A percentile compares a stretch with the other conserved stretches of the same genome.
Conservation (phyloP, 2,888 invertebrate species). For the Acholoe squamosa region DNA sequence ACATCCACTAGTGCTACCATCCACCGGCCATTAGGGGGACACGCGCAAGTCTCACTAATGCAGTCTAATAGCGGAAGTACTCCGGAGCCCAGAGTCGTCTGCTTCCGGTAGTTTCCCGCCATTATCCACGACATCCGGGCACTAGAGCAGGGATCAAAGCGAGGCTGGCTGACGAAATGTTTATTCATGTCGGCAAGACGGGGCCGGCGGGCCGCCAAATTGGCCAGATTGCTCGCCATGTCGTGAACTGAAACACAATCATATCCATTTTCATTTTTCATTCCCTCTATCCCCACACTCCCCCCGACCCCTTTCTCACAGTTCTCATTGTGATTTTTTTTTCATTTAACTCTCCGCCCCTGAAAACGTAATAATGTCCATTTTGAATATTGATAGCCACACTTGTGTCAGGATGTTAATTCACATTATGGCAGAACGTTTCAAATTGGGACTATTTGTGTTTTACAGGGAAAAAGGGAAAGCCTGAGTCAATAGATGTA, state of each 20-base stretch:
- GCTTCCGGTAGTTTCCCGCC: constrained; percentile 57
- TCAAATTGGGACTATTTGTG: background rate
- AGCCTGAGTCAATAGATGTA: too few species aligned
- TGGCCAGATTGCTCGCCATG: constrained; percentile 15
- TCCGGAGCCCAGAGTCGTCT: constrained; percentile 47
- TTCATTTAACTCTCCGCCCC: background rate
- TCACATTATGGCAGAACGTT: background rate
- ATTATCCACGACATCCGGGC: constrained; percentile 53
- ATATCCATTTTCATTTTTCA: constrained; percentile 43
- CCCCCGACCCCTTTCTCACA: too few species aligned
- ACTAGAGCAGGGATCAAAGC: constrained; percentile 55
- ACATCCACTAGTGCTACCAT: background rate
- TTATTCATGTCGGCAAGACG: constrained; percentile 55
- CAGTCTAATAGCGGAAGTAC: constrained; percentile 48
- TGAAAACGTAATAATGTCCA: constrained; percentile 1
- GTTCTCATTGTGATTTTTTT: background rate
- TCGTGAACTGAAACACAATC: constrained; percentile 57
- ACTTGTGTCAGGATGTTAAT: background rate
- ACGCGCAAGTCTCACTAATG: background rate
- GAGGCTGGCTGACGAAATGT: constrained; percentile 31
- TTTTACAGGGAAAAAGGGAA: too few species aligned
- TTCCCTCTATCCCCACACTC: background rate
- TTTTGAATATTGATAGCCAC: constrained; percentile 12
- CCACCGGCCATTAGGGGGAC: background rate
- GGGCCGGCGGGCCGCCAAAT: background rate